Evolutionary conservation across 2,888 invertebrate genomes (phyloP), one percentile per base, ranked within the genome.

Genomic region (Brachyptera risi): DNA sequence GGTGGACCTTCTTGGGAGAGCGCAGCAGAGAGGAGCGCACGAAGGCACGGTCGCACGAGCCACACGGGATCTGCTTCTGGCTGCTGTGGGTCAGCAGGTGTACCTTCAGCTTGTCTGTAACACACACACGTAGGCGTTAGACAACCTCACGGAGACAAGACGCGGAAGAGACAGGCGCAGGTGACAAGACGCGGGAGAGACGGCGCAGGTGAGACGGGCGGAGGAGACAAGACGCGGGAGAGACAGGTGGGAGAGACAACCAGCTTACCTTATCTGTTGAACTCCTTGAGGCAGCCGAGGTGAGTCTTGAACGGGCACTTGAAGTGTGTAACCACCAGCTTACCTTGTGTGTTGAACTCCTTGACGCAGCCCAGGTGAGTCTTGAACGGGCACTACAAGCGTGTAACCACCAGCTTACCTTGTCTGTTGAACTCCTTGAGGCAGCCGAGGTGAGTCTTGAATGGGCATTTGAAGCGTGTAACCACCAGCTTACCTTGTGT

Each of bases 401-500:
- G n/a, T n/a, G n/a, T n/a, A n/a, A n/a, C n/a, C n/a, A n/a, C n/a
- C n/a, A n/a, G n/a, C n/a, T n/a, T 80, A 70, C 83, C 83, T 65
- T 80, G 81, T 47, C 87, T 75, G 63, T 80, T 83, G 67, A 87
- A 87, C 69, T 85, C 84, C 71, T 81, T 83, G 63, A 74, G 78
- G 70, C 87, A 87, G 23, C 83, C 82, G 56, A 81, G 75, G 49
- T 79, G 76, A 19, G 79, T 77, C 67, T 76, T 79, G 68, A 83
- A 86, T 0, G 87, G 87, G 70, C 87, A 87, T 68, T 82, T 81
- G 57, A 80, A n/a, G n/a, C n/a, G n/a, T n/a, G n/a, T n/a, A n/a
- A n/a, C n/a, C n/a, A n/a, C n/a, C n/a, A n/a, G n/a, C n/a, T n/a
- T 80, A 70, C 83, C 83, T 65, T 80, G 81, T 47, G 87, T 75